Percentiles rank a stretch among this genome's conserved stretches.
phyloP scores from a whole-genome alignment of 2,888 invertebrate genomes.

The Strigamia maritima region DNA sequence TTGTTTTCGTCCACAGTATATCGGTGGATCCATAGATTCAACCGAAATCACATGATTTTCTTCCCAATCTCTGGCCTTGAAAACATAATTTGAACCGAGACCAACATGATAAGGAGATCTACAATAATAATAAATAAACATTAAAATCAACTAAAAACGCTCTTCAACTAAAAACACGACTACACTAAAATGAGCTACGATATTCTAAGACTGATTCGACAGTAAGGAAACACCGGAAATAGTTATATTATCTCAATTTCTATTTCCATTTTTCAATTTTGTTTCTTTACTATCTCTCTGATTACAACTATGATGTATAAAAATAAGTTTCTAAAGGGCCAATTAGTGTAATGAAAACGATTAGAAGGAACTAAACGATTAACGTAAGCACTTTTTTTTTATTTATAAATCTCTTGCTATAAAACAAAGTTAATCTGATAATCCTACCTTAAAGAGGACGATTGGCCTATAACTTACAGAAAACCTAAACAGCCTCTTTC shows the following conservation, averaged over 20 bases:
- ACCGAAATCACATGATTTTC: background rate
- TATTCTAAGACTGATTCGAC: background rate
- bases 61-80: background rate
- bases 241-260: too few species aligned
- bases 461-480: background rate
- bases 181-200: background rate
- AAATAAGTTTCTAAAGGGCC: background rate
- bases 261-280: too few species aligned
- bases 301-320: background rate
- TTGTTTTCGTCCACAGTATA: background rate
- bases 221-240: too few species aligned
- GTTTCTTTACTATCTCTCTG: background rate
- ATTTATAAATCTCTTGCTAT: background rate
- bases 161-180: too few species aligned
- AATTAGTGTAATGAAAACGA: background rate
- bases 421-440: background rate
- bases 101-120: constrained; percentile 5
- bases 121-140: background rate
- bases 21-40: background rate
- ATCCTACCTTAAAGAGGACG: background rate
- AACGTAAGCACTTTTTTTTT: background rate
- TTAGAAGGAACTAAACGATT: background rate
- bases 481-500: background rate
- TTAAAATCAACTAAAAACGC: background rate
- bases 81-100: background rate